Base-by-base conservation (phyloP, 2,797 vertebrate species). In the Podarcis siculus region DNA sequence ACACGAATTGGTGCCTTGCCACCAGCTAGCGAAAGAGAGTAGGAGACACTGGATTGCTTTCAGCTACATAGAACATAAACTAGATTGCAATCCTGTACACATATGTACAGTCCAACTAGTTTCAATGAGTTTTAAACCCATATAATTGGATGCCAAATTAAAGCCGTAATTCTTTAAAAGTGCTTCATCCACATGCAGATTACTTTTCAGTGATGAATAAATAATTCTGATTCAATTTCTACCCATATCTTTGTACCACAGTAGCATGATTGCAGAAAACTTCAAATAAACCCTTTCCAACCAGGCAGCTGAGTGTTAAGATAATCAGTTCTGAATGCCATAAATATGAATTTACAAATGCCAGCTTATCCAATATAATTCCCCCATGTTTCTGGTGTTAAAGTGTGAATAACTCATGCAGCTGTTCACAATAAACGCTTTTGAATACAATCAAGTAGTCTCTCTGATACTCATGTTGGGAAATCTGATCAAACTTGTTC, bases 251-350 rank as follows among this genome's bases (percentile, higher is more conserved):
- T 4, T 91, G 81, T 75, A 64, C 0, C 72, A 42, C 0, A 58
- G 84, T 55, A 90, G n/a, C 77, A 67, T 2, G 61, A 37, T 75
- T 79, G 7, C 77, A 79, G 39, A 91, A 35, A 12, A 86, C 21
- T 67, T 9, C 69, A 49, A 37, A 32, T 37, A 86, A 92, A 87
- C 30, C 37, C 78, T 13, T 32, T 61, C 17, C 23, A 93, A 85
- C 77, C 37, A 84, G 75, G 35, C 25, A 84, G 27, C 76, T 37
- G 39, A 55, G 3, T 81, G 7, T 75, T 73, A 75, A 89, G 58
- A 37, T 85, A 3, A 76, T 81, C 71, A 39, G 5, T 0, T 86
- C 69, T 69, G 89, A 82, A 85, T 78, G 42, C 25, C 27, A 69
- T 37, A 89, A 77, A 80, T 37, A 75, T 27, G 19, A 42, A 87